phyloP scores from a whole-genome alignment of 1,140 invertebrate genomes.

The Daktulosphaira vitifoliae region DNA sequence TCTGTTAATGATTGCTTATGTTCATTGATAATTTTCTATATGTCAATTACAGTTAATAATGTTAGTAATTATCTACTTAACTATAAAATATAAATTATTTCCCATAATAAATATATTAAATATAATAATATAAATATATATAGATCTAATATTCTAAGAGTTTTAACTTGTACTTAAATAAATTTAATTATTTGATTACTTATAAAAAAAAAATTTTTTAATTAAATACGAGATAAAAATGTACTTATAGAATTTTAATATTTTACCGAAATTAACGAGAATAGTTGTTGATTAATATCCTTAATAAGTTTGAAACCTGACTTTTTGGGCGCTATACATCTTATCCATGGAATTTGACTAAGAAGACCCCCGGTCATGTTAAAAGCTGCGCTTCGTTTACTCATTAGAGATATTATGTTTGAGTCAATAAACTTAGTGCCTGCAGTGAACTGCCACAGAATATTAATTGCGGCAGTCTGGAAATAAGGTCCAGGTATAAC shows the following conservation, averaged over 20 bases:
- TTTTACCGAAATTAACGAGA: slow-evolving; percentile 48
- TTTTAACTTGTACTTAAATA: no score
- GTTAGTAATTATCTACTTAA: no score
- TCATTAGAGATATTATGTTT: slow-evolving; percentile 53
- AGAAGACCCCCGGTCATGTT: slow-evolving; percentile 61
- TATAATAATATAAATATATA: no score
- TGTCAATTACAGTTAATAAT: no score
- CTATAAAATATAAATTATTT: no score
- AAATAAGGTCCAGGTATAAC: slow-evolving; percentile 41
- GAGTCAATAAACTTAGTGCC: slow-evolving; percentile 48
- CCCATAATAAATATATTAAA: no score
- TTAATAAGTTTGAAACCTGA: slow-evolving; percentile 60
- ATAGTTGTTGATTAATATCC: slow-evolving; percentile 53
- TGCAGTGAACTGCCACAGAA: slow-evolving; percentile 62
- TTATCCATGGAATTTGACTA: slow-evolving; percentile 59
- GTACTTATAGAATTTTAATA: neutral
- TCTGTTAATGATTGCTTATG: slow-evolving; percentile 49
- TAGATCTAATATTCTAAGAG: no score
- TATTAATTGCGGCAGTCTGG: slow-evolving; percentile 56
- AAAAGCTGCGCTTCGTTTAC: slow-evolving; percentile 54
- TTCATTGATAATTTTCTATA: slow-evolving; percentile 52
- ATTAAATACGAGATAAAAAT: no score
- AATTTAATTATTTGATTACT: no score
- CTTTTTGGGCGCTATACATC: slow-evolving; percentile 55
- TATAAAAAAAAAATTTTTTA: no score